A percentile compares a stretch with the other conserved stretches of the same genome.
phyloP scores from a whole-genome alignment of 1,140 invertebrate genomes.

The Hypsibius dujardini region DNA sequence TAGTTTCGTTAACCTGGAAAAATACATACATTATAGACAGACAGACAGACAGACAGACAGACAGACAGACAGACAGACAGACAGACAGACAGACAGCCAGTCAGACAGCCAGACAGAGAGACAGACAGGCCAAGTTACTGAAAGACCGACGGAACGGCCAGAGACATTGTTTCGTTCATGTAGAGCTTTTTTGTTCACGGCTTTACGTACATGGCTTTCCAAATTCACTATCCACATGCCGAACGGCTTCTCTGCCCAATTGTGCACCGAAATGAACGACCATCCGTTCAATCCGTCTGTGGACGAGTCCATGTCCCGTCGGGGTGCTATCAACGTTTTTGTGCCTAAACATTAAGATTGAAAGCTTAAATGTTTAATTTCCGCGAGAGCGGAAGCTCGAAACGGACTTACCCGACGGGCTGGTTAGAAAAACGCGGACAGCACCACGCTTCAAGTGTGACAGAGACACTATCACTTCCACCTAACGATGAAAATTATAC shows the following conservation, averaged over 20 bases:
- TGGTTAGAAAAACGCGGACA: background rate
- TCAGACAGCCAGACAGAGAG: no score
- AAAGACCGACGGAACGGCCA: no score
- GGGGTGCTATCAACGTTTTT: conserved; percentile 46
- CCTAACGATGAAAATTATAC: no score
- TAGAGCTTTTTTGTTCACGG: background rate
- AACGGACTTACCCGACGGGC: background rate
- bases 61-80: no score
- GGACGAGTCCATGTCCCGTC: conserved; percentile 50
- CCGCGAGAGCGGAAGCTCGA: no score
- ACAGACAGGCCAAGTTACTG: no score
- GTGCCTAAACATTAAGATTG: no score
- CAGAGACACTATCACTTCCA: background rate
- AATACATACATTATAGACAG: no score
- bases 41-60: no score
- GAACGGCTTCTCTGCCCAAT: conserved; percentile 65
- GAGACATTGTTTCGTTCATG: no score
- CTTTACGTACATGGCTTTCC: background rate
- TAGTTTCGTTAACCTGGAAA: background rate
- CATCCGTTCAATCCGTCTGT: conserved; percentile 56
- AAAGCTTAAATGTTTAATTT: no score
- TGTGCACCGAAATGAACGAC: conserved; percentile 73
- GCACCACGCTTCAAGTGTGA: background rate
- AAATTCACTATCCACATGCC: conserved; percentile 49
- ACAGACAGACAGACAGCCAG: no score